Evolutionary conservation across 2,888 invertebrate genomes (phyloP).

Genomic region (Anoncus sp.): DNA sequence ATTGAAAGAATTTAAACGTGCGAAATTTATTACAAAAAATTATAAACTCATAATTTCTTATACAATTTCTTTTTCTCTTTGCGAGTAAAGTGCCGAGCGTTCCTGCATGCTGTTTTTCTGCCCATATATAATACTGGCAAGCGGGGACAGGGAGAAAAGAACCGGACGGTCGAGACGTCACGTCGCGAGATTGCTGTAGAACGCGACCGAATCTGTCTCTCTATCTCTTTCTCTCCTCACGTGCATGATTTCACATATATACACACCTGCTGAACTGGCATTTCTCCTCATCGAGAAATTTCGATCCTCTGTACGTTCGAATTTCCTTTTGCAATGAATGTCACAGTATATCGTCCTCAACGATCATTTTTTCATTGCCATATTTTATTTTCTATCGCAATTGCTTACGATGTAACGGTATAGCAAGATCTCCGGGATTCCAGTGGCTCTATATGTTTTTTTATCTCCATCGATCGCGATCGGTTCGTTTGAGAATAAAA

Average conservation of each 20-base stretch:
- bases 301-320: slow-evolving; percentile 33
- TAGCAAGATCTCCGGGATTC: not conserved
- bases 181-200: slow-evolving; percentile 47
- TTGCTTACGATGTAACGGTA: slow-evolving; percentile 10
- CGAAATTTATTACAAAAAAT: not conserved
- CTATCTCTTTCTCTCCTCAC: slow-evolving; percentile 20
- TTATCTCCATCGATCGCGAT: slow-evolving; percentile 13
- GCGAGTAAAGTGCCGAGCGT: slow-evolving; percentile 4
- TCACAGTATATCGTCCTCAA: not conserved
- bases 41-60: not conserved
- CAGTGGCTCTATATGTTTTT: not conserved
- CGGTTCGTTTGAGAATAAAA: slow-evolving; percentile 22
- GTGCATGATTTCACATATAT: slow-evolving; percentile 1
- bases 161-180: slow-evolving; percentile 49
- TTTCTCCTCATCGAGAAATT: slow-evolving; percentile 46
- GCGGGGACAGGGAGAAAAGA: not conserved
- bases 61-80: slow-evolving; percentile 1
- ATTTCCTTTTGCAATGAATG: slow-evolving; percentile 20
- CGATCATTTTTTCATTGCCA: not conserved
- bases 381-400: slow-evolving; percentile 15
- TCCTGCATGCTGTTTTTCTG: slow-evolving; percentile 19
- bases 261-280: slow-evolving; percentile 39
- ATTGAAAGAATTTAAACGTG: not conserved
- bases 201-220: slow-evolving; percentile 36
- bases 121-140: not conserved